These are phyloP conservation scores for Nothoprocta perdicaria DNA, from an alignment of 2,113 vertebrate genomes.

Conservation along the genomic window DNA sequence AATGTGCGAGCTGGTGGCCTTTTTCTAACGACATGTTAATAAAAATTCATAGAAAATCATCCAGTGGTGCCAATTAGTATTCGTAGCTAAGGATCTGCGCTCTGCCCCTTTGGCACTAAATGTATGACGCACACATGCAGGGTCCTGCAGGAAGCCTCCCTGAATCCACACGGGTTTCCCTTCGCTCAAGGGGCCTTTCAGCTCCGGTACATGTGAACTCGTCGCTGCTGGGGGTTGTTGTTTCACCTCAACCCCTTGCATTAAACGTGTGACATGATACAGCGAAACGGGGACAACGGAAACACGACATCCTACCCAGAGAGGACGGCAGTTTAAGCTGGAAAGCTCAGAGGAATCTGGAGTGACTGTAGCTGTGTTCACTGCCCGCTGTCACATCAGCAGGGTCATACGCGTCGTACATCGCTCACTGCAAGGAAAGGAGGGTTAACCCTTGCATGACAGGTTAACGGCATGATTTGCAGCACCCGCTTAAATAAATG, in stretches of 20 bases:
- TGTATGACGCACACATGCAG: not conserved
- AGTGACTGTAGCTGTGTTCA: not conserved
- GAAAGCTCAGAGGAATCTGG: not conserved
- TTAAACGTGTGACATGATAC: not conserved
- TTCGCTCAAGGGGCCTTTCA: fast-evolving
- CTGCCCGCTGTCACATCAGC: not conserved
- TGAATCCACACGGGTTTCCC: not conserved
- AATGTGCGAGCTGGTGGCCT: not conserved
- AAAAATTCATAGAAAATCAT: not conserved
- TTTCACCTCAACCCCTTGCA: not conserved
- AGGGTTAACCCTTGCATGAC: not conserved
- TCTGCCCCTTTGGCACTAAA: not conserved
- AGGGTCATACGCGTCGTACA: not conserved
- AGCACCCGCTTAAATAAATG: slow-evolving; percentile 34
- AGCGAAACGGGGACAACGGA: not conserved
- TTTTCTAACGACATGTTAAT: not conserved
- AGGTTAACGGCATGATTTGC: slow-evolving; percentile 54
- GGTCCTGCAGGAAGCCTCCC: not conserved
- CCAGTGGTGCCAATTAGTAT: not conserved
- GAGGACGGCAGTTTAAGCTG: not conserved
- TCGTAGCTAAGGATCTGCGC: not conserved
- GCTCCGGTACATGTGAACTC: not conserved
- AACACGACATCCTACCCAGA: not conserved
- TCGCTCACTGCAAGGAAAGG: not conserved
- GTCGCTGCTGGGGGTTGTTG: not conserved